A percentile compares a stretch with the other conserved stretches of the same genome.
phyloP scores from a whole-genome alignment of 1,140 invertebrate species.

The Drosophila auraria region DNA sequence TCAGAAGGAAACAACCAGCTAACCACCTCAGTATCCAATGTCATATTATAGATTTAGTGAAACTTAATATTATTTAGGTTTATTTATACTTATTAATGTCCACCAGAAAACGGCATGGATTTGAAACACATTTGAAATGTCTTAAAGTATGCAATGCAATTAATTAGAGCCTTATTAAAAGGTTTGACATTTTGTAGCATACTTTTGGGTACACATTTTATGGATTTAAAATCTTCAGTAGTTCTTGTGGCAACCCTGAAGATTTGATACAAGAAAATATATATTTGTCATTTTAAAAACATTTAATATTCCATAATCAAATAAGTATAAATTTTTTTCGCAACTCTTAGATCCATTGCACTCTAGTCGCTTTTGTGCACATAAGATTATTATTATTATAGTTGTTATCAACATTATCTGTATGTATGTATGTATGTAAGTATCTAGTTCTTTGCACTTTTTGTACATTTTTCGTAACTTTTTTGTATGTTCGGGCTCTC shows the following conservation, averaged over 20 bases:
- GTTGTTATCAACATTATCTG: neutral
- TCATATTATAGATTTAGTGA: neutral
- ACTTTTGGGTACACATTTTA: neutral
- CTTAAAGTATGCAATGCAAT: neutral
- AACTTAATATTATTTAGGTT: neutral
- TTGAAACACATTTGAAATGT: neutral
- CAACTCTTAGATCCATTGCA: neutral
- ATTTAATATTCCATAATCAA: no score
- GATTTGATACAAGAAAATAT: no score
- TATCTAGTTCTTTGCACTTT: constrained; percentile 6
- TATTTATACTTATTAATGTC: neutral
- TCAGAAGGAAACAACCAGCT: neutral
- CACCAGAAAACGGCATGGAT: no score
- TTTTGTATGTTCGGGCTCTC: constrained; percentile 21
- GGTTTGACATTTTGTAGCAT: neutral
- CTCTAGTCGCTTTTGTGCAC: constrained; percentile 12
- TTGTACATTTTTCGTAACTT: constrained; percentile 17
- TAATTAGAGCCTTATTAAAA: neutral
- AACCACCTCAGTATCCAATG: no score
- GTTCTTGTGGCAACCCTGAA: neutral
- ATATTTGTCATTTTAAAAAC: no score
- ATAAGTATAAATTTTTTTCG: neutral
- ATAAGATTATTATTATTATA: neutral
- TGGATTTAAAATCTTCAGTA: neutral
- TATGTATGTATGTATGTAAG: no score